phyloP scores from a whole-genome alignment of 2,113 vertebrate genomes.

The Agapornis roseicollis region DNA sequence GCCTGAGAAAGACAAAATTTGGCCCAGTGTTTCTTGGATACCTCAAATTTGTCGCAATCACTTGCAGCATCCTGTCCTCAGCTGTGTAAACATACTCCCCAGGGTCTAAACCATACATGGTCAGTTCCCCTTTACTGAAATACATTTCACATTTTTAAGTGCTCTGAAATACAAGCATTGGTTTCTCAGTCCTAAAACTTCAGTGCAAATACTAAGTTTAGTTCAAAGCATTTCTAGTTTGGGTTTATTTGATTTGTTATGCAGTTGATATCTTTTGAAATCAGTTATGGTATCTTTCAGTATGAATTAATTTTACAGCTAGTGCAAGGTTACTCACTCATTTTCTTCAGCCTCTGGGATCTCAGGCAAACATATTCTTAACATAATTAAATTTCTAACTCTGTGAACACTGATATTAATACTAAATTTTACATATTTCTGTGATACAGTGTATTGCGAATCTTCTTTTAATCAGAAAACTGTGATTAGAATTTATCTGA shows the following conservation, averaged over 20 bases:
- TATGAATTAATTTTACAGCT: background rate
- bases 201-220: background rate
- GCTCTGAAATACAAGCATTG: background rate
- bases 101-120: background rate
- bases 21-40: background rate
- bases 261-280: background rate
- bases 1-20: background rate
- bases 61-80: background rate
- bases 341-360: background rate
- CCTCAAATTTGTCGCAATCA: background rate
- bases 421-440: background rate
- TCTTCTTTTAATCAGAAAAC: background rate
- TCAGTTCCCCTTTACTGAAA: background rate
- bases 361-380: background rate
- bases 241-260: background rate
- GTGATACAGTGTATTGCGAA: background rate
- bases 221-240: background rate
- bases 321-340: background rate
- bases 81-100: background rate
- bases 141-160: background rate
- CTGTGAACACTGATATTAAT: background rate
- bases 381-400: background rate
- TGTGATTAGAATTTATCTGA: background rate
- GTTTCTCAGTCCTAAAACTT: background rate
- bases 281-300: background rate